A percentile compares a stretch with the other conserved stretches of the same genome.
Evolutionary conservation across 2,113 vertebrate genomes (phyloP).

Genomic region (Passer montanus): DNA sequence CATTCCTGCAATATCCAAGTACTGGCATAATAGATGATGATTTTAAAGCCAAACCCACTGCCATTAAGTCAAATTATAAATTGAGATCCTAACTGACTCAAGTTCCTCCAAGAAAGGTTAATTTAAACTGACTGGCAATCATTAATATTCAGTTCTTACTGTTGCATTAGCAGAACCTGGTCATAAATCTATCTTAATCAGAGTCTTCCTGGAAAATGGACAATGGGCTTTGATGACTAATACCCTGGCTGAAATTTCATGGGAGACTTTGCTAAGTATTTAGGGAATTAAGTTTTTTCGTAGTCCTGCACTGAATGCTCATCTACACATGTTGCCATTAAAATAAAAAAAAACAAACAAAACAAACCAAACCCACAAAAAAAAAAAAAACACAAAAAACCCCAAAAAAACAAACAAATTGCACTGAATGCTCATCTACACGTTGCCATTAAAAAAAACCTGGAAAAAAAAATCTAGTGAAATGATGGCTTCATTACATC

Average conservation of each 20-base stretch:
- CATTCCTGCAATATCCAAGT: neutral
- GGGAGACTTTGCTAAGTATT: neutral
- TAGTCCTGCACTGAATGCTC: neutral
- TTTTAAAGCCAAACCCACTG: neutral
- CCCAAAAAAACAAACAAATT: neutral
- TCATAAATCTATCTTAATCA: slow-evolving; percentile 23
- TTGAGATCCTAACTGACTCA: neutral
- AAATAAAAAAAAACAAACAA: neutral
- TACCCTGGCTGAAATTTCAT: neutral
- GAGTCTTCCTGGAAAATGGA: slow-evolving; percentile 31
- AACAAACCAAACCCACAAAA: neutral
- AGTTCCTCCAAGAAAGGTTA: neutral
- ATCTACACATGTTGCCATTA: neutral
- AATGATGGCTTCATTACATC: neutral
- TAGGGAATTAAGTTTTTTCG: neutral
- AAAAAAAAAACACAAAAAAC: neutral
- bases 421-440: neutral
- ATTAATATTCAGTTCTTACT: slow-evolving; percentile 17
- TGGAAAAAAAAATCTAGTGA: neutral
- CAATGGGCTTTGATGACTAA: neutral
- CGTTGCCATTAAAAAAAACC: neutral
- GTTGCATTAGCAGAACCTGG: neutral
- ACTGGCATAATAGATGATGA: neutral
- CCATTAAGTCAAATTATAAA: neutral
- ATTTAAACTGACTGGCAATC: neutral